phyloP scores from a whole-genome alignment of 2,888 invertebrate species.

The Yponomeuta plumbellus region DNA sequence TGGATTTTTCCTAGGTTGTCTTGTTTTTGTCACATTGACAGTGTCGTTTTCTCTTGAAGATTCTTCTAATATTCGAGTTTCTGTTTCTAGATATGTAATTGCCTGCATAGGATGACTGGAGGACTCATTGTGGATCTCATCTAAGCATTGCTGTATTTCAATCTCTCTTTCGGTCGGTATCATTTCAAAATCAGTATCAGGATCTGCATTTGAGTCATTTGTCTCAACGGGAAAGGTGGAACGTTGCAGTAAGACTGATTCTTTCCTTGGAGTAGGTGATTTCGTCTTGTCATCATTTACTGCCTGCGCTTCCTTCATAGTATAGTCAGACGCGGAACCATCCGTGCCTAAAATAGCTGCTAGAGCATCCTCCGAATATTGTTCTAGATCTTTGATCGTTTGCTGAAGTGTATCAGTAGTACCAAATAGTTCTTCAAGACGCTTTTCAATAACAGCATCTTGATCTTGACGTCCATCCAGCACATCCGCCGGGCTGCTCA shows the following conservation, averaged over 20 bases:
- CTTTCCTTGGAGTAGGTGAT: conserved; percentile 16
- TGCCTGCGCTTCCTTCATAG: conserved; percentile 15
- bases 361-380: conserved; percentile 17
- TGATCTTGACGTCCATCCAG: conserved; percentile 19
- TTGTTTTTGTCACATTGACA: conserved; percentile 18
- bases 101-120: neutral
- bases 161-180: conserved; percentile 21
- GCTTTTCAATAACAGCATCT: conserved; percentile 25
- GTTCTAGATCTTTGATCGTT: conserved; percentile 16
- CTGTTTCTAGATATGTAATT: conserved; percentile 9
- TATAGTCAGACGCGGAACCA: conserved; percentile 11
- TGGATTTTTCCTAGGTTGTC: too few relatives aligned
- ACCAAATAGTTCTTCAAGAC: conserved; percentile 26
- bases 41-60: conserved; percentile 22
- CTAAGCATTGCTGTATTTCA: conserved; percentile 24
- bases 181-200: conserved; percentile 14
- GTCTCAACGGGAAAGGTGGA: conserved; percentile 16
- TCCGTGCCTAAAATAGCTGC: conserved; percentile 18
- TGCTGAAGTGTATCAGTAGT: conserved; percentile 21
- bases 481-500: conserved; percentile 23
- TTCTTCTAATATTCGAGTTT: conserved; percentile 11
- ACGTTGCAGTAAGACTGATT: conserved; percentile 5
- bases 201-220: conserved; percentile 20
- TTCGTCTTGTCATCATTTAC: conserved; percentile 16
- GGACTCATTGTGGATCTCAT: conserved; percentile 18